Conservation (phyloP, 2,888 invertebrate genomes). For the Digitonthophagus gazella region DNA sequence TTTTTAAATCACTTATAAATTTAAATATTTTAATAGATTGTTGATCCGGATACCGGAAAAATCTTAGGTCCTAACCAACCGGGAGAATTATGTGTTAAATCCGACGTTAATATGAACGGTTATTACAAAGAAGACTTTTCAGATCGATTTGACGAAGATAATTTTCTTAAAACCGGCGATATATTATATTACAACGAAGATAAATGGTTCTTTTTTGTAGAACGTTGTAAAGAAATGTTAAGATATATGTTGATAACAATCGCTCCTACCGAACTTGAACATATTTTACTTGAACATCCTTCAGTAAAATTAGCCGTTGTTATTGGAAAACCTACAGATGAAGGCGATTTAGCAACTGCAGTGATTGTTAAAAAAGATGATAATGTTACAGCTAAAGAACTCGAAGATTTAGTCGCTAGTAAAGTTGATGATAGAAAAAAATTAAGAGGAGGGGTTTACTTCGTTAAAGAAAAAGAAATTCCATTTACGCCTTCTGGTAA, state of each 20-base stretch:
- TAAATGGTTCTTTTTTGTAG: too few species aligned
- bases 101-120: constrained; percentile 44
- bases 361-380: constrained; percentile 31
- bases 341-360: constrained; percentile 42
- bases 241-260: constrained; percentile 55
- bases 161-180: too few species aligned
- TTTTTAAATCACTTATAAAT: too few species aligned
- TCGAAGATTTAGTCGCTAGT: constrained; percentile 13
- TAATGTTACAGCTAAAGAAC: constrained; percentile 7
- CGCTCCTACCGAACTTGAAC: constrained; percentile 41
- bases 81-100: constrained; percentile 56
- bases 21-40: constrained; percentile 7
- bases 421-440: constrained; percentile 16
- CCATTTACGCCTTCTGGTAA: constrained; percentile 20
- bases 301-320: constrained; percentile 39
- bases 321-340: too few species aligned
- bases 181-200: too few species aligned
- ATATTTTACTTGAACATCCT: constrained; percentile 39
- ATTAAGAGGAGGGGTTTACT: constrained; percentile 15
- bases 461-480: constrained; percentile 2
- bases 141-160: constrained; percentile 50
- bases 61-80: constrained; percentile 51
- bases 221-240: too few species aligned
- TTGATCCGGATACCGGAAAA: constrained; percentile 48
- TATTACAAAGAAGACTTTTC: constrained; percentile 53